A percentile compares a stretch with the other conserved stretches of the same genome.
These are phyloP conservation scores for Nomada lathburiana DNA, from an alignment of 2,888 invertebrate genomes.

Conservation along the genomic window DNA sequence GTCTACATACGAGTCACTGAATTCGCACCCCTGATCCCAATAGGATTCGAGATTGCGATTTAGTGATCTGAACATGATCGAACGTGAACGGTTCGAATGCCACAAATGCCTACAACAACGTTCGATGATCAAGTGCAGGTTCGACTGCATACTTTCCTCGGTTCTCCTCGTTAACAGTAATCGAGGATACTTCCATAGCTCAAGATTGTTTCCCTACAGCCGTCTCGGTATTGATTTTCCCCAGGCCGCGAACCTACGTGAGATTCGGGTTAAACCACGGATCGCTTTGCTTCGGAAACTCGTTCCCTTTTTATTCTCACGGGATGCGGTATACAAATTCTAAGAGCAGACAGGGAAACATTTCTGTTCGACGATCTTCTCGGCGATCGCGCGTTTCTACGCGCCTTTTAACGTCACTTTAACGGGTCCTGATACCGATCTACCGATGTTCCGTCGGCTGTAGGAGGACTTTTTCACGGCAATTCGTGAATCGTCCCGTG, in stretches of 20 bases:
- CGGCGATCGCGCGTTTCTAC: constrained; percentile 20
- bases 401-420: constrained; percentile 77
- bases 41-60: constrained; percentile 17
- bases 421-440: constrained; percentile 76
- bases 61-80: background rate
- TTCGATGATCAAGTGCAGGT: constrained; percentile 7
- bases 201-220: constrained; percentile 12
- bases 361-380: background rate
- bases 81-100: background rate
- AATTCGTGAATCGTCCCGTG: constrained; percentile 17
- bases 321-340: background rate
- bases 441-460: constrained; percentile 38
- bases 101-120: background rate
- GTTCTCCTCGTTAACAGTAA: background rate
- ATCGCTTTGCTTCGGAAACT: no score
- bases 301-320: background rate
- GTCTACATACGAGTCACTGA: constrained; percentile 29
- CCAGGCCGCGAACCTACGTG: background rate
- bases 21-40: background rate
- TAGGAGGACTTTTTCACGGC: constrained; percentile 30
- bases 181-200: background rate
- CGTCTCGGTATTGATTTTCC: constrained; percentile 30
- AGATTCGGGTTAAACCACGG: constrained; percentile 11
- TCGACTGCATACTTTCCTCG: background rate
- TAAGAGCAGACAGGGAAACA: background rate